Percentiles rank a stretch among this genome's conserved stretches.
Evolutionary conservation across 2,113 vertebrate species (phyloP).

Genomic region (Herpailurus yagouaroundi): DNA sequence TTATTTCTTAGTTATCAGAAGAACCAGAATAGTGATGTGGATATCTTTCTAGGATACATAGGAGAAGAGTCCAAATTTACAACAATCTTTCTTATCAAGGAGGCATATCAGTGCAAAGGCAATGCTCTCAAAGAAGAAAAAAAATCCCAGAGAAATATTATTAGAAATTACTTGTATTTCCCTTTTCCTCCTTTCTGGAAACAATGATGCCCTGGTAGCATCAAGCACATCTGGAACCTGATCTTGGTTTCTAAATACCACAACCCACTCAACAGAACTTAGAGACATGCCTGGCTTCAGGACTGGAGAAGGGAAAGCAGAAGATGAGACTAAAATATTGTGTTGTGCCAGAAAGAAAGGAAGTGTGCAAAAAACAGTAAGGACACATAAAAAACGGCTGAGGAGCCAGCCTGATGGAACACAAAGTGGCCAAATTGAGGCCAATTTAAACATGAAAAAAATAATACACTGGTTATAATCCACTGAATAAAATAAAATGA

Average conservation of each 20-base stretch:
- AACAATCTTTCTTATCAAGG: not conserved
- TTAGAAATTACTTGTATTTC: not conserved
- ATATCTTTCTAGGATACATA: not conserved
- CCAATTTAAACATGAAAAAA: not conserved
- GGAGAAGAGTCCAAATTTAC: not conserved
- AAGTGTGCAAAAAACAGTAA: not conserved
- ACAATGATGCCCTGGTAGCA: not conserved
- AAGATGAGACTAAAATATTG: not conserved
- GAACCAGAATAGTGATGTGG: not conserved
- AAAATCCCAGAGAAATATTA: not conserved
- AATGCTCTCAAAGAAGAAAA: not conserved
- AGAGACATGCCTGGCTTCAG: not conserved
- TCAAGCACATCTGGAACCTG: rapidly evolving
- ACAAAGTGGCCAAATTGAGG: not conserved
- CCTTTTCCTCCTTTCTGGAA: not conserved
- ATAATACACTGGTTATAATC: not conserved
- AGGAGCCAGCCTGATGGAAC: not conserved
- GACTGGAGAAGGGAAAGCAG: not conserved
- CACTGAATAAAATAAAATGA: not conserved
- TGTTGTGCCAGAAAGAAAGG: not conserved
- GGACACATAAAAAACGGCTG: not conserved
- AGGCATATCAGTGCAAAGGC: not conserved
- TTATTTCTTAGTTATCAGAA: not conserved
- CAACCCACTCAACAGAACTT: not conserved
- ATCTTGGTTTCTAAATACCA: not conserved